phyloP scores from a whole-genome alignment of 2,113 vertebrate genomes.

The Eclectus roratus region DNA sequence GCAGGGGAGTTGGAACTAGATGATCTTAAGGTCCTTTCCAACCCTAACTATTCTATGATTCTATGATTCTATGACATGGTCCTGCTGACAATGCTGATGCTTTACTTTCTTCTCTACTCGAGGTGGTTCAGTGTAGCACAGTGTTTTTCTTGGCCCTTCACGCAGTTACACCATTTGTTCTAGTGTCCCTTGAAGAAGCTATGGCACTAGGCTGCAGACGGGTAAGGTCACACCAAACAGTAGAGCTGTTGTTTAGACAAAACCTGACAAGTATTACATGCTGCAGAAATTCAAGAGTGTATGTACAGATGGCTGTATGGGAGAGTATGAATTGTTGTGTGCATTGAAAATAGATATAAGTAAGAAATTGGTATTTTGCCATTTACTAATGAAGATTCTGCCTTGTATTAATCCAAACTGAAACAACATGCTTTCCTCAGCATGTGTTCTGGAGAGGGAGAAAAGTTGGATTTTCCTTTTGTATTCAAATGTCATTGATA shows the following conservation, averaged over 20 bases:
- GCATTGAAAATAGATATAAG: not conserved
- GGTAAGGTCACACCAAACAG: not conserved
- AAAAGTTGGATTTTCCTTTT: conserved; percentile 6
- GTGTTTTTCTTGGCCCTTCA: not conserved
- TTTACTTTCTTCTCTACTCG: not conserved
- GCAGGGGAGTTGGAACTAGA: too few species aligned
- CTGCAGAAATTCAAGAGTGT: not conserved
- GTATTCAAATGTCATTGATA: not conserved
- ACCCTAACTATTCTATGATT: too few species aligned
- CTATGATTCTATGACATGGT: not conserved
- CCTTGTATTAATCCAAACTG: not conserved
- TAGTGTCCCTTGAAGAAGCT: not conserved
- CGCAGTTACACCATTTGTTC: not conserved
- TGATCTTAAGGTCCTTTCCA: too few species aligned
- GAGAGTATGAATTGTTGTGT: not conserved
- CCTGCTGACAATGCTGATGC: not conserved
- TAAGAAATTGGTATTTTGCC: not conserved
- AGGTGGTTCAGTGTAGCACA: not conserved
- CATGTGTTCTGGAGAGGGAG: not conserved
- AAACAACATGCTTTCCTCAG: not conserved
- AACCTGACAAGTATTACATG: not conserved
- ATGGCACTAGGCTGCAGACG: not conserved
- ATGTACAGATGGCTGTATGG: not conserved
- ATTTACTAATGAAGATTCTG: not conserved
- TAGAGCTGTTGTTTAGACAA: not conserved